phyloP scores from a whole-genome alignment of 2,113 vertebrate genomes.

The Nothobranchius furzeri region DNA sequence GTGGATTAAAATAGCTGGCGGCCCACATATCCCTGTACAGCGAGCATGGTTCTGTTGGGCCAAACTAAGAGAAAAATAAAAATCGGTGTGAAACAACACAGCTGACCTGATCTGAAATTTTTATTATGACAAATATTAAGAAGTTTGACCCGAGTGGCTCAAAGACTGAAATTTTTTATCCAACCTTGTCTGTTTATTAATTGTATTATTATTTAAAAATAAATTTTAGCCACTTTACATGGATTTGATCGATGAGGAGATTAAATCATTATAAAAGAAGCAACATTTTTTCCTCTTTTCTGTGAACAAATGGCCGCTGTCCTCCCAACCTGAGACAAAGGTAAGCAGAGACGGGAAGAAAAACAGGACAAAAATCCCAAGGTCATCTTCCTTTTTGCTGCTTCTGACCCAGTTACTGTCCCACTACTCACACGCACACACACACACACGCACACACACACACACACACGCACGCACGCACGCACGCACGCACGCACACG shows the following conservation, averaged over 20 bases:
- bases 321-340: slow-evolving; percentile 45
- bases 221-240: no score
- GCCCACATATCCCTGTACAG: slow-evolving; percentile 74
- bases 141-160: not conserved
- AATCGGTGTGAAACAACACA: slow-evolving; percentile 29
- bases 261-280: not conserved
- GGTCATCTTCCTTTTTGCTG: slow-evolving; percentile 60
- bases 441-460: slow-evolving; percentile 23
- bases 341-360: slow-evolving; percentile 44
- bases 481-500: not conserved
- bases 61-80: slow-evolving; percentile 37
- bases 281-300: not conserved
- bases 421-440: slow-evolving; percentile 23
- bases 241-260: not conserved
- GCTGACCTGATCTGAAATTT: slow-evolving; percentile 20
- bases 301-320: not conserved
- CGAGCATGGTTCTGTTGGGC: slow-evolving; percentile 39
- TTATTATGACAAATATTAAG: slow-evolving; percentile 8
- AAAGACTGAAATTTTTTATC: not conserved
- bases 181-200: not conserved
- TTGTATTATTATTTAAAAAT: no score
- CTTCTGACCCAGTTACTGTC: slow-evolving; percentile 75
- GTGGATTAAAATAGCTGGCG: slow-evolving; percentile 80
- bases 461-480: not conserved
- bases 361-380: slow-evolving; percentile 74